A percentile compares a stretch with the other conserved stretches of the same genome.
Conservation (phyloP, 2,888 invertebrate species). For the Hyposoter didymator region DNA sequence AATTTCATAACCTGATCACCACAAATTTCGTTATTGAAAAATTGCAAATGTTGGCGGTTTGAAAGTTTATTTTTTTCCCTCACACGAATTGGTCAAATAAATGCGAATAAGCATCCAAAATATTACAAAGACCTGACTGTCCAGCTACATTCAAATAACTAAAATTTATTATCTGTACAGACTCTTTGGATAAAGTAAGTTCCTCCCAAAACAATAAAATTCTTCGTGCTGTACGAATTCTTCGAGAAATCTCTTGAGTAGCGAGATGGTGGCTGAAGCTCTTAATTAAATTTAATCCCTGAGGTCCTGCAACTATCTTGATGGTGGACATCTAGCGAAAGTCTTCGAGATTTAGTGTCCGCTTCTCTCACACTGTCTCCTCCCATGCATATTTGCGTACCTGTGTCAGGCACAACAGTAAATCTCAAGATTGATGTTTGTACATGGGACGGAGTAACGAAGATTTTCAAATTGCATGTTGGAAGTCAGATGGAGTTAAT, state of each 20-base stretch:
- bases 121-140: too few species aligned
- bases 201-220: background rate
- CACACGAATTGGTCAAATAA: too few species aligned
- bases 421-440: conserved; percentile 18
- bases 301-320: conserved; percentile 29
- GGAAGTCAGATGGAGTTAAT: background rate
- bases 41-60: too few species aligned
- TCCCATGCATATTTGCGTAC: conserved; percentile 1
- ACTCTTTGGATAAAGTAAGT: background rate
- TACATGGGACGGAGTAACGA: conserved; percentile 12
- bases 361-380: conserved; percentile 35
- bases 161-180: background rate
- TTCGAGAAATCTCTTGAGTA: conserved; percentile 19
- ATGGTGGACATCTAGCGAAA: conserved; percentile 4
- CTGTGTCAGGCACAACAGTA: background rate
- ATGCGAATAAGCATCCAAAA: background rate
- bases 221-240: background rate
- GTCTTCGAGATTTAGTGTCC: conserved; percentile 12
- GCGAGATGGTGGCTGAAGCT: conserved; percentile 42
- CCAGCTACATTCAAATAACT: background rate
- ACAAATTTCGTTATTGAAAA: too few species aligned
- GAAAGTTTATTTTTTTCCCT: too few species aligned
- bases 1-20: too few species aligned
- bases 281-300: conserved; percentile 62
- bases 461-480: conserved; percentile 23